Evolutionary conservation across 2,888 invertebrate species (phyloP), one percentile per base, ranked within the genome.

Genomic region (Aphodius sticticus): DNA sequence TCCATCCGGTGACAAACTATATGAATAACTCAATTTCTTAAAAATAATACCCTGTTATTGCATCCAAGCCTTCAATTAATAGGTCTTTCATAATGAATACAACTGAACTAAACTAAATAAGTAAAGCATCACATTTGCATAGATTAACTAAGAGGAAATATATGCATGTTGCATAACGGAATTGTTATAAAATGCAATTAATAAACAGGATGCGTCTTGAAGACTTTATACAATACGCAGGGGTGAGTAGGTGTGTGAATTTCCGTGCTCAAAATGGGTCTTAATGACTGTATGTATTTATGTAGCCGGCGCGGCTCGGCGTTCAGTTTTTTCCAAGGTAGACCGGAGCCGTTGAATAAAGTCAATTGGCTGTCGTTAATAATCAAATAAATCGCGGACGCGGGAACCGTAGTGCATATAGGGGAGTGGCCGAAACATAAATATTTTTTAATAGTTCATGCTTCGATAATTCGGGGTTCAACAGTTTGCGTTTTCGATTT

Each of bases 391-490:
- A 85, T 84, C 81, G 84, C 82, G 53, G 72, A 71, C 77, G 77
- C 76, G 69, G 71, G 35, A 69, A 37, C 69, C 15, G 69, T 53
- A 16, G 75, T 69, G 79, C 78, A 74, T 76, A 77, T 76, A 81
- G 80, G 84, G 86, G 86, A 86, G 86, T 85, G 86, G 86, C 83
- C 83, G 81, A 81, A 82, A 83, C 85, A 86, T 86, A 86, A 86
- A 86, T 85, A 86, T 85, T 86, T 86, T 86, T 86, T 86, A 86
- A 86, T 86, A 84, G 84, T 81, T 83, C 85, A 86, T 85, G 86
- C 85, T 85, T 82, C 83, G 85, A 84, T 86, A 85, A 84, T 83
- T 84, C 83, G 81, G 83, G 83, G 83, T 83, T 84, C 81, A 80
- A 80, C 77, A 72, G 72, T 78, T 70, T 53, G 53, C 53, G 53